These are phyloP conservation scores for Epinotia bilunana DNA, from an alignment of 2,888 invertebrate species.

Conservation along the genomic window DNA sequence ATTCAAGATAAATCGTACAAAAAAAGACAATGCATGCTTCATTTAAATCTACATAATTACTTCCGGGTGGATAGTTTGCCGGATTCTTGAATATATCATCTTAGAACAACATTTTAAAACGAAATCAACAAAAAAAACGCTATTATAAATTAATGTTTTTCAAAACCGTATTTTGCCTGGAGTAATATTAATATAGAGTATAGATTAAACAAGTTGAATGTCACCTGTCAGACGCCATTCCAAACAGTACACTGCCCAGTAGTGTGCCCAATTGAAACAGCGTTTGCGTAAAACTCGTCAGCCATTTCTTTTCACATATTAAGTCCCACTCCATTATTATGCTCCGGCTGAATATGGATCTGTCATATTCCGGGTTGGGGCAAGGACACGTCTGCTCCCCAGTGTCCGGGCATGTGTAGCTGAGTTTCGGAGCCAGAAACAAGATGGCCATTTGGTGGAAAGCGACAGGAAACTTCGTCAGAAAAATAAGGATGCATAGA, in stretches of 20 bases:
- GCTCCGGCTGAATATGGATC: constrained; percentile 87
- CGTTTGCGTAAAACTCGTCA: constrained; percentile 89
- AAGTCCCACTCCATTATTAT: constrained; percentile 91
- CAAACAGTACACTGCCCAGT: constrained; percentile 89
- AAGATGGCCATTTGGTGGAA: constrained; percentile 82
- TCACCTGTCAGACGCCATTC: constrained; percentile 90
- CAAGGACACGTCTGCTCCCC: constrained; percentile 82
- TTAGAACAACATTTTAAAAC: too few relatives aligned
- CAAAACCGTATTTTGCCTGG: too few relatives aligned
- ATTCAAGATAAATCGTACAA: too few relatives aligned
- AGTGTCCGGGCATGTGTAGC: constrained; percentile 61
- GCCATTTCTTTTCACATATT: constrained; percentile 86
- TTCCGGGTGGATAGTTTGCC: too few relatives aligned
- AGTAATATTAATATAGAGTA: too few relatives aligned
- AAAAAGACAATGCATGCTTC: too few relatives aligned
- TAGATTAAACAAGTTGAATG: too few relatives aligned
- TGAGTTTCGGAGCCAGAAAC: constrained; percentile 75
- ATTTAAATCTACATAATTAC: too few relatives aligned
- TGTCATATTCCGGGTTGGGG: constrained; percentile 84
- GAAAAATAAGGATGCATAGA: constrained; percentile 69
- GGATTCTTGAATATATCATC: too few relatives aligned
- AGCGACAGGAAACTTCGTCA: constrained; percentile 78
- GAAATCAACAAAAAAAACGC: too few relatives aligned
- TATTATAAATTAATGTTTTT: too few relatives aligned
- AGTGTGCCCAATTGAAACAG: constrained; percentile 90